Conservation (phyloP, 2,797 vertebrate genomes). For the Lutjanus campechanus region DNA sequence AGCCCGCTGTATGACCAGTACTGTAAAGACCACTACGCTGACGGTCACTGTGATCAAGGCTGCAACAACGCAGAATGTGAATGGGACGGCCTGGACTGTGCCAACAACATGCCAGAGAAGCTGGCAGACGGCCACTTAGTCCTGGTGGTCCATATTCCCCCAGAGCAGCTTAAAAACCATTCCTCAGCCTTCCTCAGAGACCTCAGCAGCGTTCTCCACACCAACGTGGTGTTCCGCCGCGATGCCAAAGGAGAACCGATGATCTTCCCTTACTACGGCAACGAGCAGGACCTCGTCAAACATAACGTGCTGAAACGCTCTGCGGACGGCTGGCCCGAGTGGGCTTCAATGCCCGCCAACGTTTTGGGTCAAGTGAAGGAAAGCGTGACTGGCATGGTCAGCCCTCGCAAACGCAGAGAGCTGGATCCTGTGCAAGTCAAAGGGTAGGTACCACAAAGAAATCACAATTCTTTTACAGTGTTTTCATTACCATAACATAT, state of each 20-base stretch:
- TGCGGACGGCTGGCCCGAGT: conserved; percentile 86
- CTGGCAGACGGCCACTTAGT: conserved; percentile 94
- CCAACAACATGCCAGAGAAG: conserved; percentile 93
- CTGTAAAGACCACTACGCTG: conserved; percentile 97
- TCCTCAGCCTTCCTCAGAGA: conserved; percentile 94
- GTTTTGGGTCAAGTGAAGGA: conserved; percentile 87
- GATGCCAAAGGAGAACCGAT: conserved; percentile 91
- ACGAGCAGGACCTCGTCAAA: conserved; percentile 93
- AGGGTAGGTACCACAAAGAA: conserved; percentile 65
- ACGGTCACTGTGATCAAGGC: conserved; percentile 98
- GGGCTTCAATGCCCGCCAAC: conserved; percentile 80
- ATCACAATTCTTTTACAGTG: no score
- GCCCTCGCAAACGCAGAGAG: conserved; percentile 89
- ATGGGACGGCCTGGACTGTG: conserved; percentile 98
- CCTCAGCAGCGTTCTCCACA: conserved; percentile 97
- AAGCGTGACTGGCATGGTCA: conserved; percentile 81
- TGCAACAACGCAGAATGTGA: conserved; percentile 98
- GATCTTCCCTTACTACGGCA: conserved; percentile 97
- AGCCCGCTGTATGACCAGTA: conserved; percentile 99
- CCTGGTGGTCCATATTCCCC: conserved; percentile 93
- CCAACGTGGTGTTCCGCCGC: conserved; percentile 95
- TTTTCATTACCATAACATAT: not conserved
- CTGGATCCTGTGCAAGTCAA: conserved; percentile 92
- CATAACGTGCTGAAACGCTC: conserved; percentile 93
- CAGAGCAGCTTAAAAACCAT: conserved; percentile 92